Evolutionary conservation across 2,797 vertebrate species (phyloP).

Genomic region (Babyrousa celebensis): DNA sequence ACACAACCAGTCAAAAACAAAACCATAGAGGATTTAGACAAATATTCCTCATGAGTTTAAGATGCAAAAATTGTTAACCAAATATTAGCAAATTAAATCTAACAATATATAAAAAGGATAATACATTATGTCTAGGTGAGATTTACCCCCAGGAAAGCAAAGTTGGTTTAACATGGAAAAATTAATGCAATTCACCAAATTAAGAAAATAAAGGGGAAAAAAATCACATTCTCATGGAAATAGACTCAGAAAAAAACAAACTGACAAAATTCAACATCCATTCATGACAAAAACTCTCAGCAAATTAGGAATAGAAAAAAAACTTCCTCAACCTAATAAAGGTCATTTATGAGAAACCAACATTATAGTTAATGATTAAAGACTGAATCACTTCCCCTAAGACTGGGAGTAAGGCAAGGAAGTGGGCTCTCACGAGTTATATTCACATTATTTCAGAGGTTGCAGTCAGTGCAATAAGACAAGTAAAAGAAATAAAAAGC

Average conservation of each 20-base stretch:
- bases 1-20: slow-evolving; percentile 21
- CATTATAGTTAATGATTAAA: neutral
- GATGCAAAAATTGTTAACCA: slow-evolving; percentile 29
- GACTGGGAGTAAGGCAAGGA: neutral
- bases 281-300: slow-evolving; percentile 14
- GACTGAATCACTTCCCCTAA: neutral
- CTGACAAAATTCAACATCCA: neutral
- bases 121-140: neutral
- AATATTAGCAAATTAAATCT: slow-evolving; percentile 20
- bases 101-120: slow-evolving; percentile 11
- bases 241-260: neutral
- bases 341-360: neutral
- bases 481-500: neutral
- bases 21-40: neutral
- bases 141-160: slow-evolving; percentile 23
- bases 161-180: neutral
- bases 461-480: neutral
- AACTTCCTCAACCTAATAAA: neutral
- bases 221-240: neutral
- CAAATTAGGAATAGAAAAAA: neutral
- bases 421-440: neutral
- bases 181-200: neutral
- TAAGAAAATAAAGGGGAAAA: neutral
- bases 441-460: neutral
- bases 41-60: neutral